Evolutionary conservation across 2,888 invertebrate genomes (phyloP).

Genomic region (Trimorus sp.): DNA sequence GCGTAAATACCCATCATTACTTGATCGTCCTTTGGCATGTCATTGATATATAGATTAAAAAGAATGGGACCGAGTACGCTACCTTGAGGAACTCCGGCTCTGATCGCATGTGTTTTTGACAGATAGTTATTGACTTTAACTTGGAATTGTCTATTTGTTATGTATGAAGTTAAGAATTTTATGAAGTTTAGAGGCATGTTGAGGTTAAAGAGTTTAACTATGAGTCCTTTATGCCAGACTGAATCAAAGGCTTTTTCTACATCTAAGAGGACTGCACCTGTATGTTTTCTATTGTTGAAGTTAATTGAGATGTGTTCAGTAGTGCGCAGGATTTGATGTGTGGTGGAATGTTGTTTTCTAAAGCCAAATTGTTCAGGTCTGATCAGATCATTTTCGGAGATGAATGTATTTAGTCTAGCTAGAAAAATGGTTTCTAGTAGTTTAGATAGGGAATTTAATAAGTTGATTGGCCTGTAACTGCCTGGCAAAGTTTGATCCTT

Average conservation of each 20-base stretch:
- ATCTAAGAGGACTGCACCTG: conserved; percentile 66
- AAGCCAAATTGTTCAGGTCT: conserved; percentile 69
- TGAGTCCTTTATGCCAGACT: conserved; percentile 57
- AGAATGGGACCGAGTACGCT: conserved; percentile 18
- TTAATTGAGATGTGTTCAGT: conserved; percentile 57
- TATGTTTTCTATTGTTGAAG: conserved; percentile 64
- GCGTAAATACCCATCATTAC: conserved; percentile 39
- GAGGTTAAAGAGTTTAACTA: conserved; percentile 18
- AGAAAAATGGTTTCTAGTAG: conserved; percentile 62
- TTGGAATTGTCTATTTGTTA: conserved; percentile 27
- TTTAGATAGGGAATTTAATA: conserved; percentile 57
- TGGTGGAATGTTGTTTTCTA: conserved; percentile 62
- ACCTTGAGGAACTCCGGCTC: conserved; percentile 49
- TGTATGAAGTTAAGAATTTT: conserved; percentile 13
- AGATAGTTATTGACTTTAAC: conserved; percentile 28
- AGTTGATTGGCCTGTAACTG: conserved; percentile 25
- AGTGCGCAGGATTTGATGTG: conserved; percentile 63
- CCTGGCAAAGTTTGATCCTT: conserved; percentile 11
- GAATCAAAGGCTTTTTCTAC: conserved; percentile 70
- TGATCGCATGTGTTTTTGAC: conserved; percentile 4
- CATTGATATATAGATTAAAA: conserved; percentile 9
- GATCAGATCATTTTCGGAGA: conserved; percentile 45
- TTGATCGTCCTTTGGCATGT: conserved; percentile 22
- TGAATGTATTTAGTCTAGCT: conserved; percentile 45
- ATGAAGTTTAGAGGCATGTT: neutral